Evolutionary conservation across 2,113 vertebrate species (phyloP), one percentile per base, ranked within the genome.

Genomic region (Neogale vison): DNA sequence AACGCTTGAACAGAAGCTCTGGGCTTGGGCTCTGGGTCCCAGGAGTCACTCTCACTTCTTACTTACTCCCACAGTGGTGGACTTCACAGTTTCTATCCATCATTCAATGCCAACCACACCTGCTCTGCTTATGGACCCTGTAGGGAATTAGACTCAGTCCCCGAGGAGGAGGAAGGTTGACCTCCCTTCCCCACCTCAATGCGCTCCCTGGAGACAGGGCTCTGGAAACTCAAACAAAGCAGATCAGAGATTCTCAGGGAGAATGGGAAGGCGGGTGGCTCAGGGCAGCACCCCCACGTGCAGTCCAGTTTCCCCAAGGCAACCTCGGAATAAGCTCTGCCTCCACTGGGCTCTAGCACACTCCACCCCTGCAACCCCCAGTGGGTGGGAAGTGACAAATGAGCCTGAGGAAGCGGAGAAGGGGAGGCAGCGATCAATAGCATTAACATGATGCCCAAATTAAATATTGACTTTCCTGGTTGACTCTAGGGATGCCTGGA

Each of bases 391-490:
- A 95, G 95, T 96, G 96, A 96, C 97, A 98, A 87, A 97, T 93
- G 96, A 97, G 96, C 45, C 85, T 3, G 21, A 93, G 90, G 84
- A 98, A 88, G 93, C 67, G 23, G 79, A 74, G 55, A 18, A 63
- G 88, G 79, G 50, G 36, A 57, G 83, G 26, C 34, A 65, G n/a
- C 23, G 1, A 98, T 98, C 98, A 20, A 98, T 97, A 93, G 94
- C 86, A 97, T 98, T 98, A 98, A 97, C 95, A 96, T 98, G 97
- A 94, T 94, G 94, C 91, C 98, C 97, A 98, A 98, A 98, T 98
- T 97, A 98, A 98, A 98, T 98, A 98, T 98, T 98, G 98, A 98
- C 98, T 98, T 98, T 97, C 89, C 90, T 91, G 50, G 97, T 95
- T 93, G 95, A 94, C 97, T 97, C 97, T 97, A 90, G 97, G 96